A percentile compares a stretch with the other conserved stretches of the same genome.
Evolutionary conservation across 2,113 vertebrate species (phyloP).

Genomic region (Crotalus tigris): DNA sequence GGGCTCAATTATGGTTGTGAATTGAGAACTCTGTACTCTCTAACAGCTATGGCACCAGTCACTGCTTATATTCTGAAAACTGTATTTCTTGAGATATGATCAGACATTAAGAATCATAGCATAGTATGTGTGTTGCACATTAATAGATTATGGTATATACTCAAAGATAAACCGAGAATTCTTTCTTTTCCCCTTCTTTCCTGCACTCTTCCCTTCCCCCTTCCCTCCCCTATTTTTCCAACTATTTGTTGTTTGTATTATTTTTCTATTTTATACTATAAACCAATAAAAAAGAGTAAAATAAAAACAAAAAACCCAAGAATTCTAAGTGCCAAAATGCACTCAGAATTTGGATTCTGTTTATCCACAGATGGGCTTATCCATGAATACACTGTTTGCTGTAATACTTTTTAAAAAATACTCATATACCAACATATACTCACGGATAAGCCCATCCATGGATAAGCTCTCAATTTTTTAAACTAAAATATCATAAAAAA

Average conservation of each 20-base stretch:
- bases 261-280: too few relatives aligned
- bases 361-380: neutral
- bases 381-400: neutral
- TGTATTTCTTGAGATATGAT: neutral
- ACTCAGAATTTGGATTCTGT: neutral
- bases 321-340: neutral
- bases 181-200: too few relatives aligned
- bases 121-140: neutral
- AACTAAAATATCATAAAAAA: neutral
- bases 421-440: neutral
- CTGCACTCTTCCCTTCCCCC: too few relatives aligned
- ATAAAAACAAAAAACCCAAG: neutral
- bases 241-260: too few relatives aligned
- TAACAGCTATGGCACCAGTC: neutral
- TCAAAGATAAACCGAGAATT: neutral
- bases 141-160: neutral
- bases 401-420: neutral
- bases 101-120: neutral
- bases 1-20: neutral
- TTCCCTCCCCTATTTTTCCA: too few relatives aligned
- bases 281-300: too few relatives aligned
- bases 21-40: neutral
- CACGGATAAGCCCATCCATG: neutral
- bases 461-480: neutral
- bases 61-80: neutral